These are phyloP conservation scores for Rhinoderma darwinii DNA, from an alignment of 2,113 vertebrate species.

Conservation along the genomic window DNA sequence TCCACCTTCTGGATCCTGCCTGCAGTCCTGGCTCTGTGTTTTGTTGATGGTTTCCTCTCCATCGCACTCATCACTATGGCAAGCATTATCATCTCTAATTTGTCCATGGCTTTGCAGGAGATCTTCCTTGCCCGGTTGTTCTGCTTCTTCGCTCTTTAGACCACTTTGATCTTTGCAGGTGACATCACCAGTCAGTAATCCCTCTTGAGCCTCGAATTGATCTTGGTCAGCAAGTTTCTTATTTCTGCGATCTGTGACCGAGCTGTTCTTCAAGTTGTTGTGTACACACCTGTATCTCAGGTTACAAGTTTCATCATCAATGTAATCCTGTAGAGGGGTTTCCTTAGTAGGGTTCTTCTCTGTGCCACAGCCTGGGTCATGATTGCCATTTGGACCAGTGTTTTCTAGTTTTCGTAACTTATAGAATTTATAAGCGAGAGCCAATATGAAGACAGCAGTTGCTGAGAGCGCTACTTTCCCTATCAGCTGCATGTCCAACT, in stretches of 20 bases:
- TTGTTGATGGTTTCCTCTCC: fast-evolving
- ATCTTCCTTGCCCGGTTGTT: not conserved
- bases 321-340: not conserved
- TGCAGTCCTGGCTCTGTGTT: not conserved
- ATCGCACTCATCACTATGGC: not conserved
- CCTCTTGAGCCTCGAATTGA: fast-evolving
- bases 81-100: not conserved
- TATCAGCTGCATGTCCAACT: conserved; percentile 84
- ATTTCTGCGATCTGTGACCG: not conserved
- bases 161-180: not conserved
- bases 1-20: conserved; percentile 29
- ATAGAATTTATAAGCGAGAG: conserved; percentile 81
- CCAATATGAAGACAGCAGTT: conserved; percentile 77
- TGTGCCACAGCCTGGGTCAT: fast-evolving
- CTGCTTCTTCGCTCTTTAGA: fast-evolving
- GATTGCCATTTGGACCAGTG: too few species aligned
- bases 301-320: conserved; percentile 58
- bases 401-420: conserved; percentile 69
- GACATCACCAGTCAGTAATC: not conserved
- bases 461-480: conserved; percentile 83
- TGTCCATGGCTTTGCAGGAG: not conserved
- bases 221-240: not conserved
- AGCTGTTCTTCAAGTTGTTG: not conserved
- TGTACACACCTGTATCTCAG: conserved; percentile 47
- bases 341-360: not conserved